Evolutionary conservation across 2,888 invertebrate genomes (phyloP), one percentile per base, ranked within the genome.

Genomic region (Lithosia quadra): DNA sequence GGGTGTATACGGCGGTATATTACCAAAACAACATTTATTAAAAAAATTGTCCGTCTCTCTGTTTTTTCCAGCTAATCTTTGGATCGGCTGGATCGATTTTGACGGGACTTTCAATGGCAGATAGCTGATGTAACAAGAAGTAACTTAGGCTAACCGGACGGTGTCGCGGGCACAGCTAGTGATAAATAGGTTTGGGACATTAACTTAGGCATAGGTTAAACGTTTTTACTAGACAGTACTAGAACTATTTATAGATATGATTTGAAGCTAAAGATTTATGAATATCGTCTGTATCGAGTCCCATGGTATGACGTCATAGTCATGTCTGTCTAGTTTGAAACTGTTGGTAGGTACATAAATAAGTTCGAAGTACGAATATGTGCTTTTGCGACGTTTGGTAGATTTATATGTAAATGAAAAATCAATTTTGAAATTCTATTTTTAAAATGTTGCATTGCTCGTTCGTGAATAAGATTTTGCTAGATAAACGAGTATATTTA

Each of bases 301-400:
- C 36, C 55, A 60, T 60, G 39, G 21, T 13, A 43, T 77, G 79
- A 79, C 80, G 80, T 80, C 77, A 78, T 75, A 67, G 49, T 61
- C 70, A 65, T 78, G 77, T 69, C 77, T 68, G 65, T 33, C 55
- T 62, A 63, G 28, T 64, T 60, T 73, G 62, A 71, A 59, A 58
- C 49, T 61, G 49, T 62, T 53, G 60, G 53, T 58, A 59, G 60
- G 53, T 58, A 59, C 21, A 36, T 39, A 33, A 24, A 21, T 61
- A 64, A 58, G 21, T 66, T 65, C 15, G 36, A 67, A 63, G 67
- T 63, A 63, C 34, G 34, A 69, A 62, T 69, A 59, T 66, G 55
- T 11, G 10, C 11, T 63, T 57, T 63, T 56, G 22, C 43, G 49
- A 61, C 33, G 64, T 55, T 49, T 13, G 36, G 34, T 3, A 53